Conservation (phyloP, 1,140 invertebrate genomes). For the Aplysia californica region DNA sequence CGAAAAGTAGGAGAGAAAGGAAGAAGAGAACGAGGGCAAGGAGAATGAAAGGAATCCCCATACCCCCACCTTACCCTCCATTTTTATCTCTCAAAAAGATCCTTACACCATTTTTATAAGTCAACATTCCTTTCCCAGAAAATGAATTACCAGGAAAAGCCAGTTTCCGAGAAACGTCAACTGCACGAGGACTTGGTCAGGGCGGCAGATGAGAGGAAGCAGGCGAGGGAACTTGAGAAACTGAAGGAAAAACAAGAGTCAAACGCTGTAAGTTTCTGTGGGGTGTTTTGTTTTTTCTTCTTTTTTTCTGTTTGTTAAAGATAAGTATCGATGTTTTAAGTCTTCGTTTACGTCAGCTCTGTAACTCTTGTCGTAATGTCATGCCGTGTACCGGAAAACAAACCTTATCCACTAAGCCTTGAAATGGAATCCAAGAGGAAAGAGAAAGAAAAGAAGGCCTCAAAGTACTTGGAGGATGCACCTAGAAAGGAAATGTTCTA, state of each 20-base stretch:
- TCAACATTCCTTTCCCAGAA: constrained; percentile 34
- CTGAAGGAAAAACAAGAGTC: constrained; percentile 49
- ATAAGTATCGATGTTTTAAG: neutral
- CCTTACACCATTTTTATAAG: neutral
- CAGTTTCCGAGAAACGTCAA: constrained; percentile 26
- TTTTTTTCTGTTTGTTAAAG: neutral
- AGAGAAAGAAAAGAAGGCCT: no score
- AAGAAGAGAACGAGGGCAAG: neutral
- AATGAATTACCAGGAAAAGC: constrained; percentile 38
- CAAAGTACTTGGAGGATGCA: no score
- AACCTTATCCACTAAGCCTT: neutral
- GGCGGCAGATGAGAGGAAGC: constrained; percentile 41
- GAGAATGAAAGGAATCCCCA: neutral
- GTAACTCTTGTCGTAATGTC: neutral
- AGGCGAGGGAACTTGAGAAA: constrained; percentile 39
- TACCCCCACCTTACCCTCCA: neutral
- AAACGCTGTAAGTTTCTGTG: constrained; percentile 35
- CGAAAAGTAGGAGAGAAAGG: neutral
- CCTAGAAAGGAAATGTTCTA: no score
- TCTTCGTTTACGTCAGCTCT: neutral
- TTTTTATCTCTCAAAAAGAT: neutral
- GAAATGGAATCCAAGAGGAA: no score
- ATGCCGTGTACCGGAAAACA: no score
- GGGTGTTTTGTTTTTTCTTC: neutral
- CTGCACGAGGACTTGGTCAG: constrained; percentile 36